These are phyloP conservation scores for Xanthostigma xanthostigma DNA, from an alignment of 2,888 invertebrate genomes.

Conservation along the genomic window DNA sequence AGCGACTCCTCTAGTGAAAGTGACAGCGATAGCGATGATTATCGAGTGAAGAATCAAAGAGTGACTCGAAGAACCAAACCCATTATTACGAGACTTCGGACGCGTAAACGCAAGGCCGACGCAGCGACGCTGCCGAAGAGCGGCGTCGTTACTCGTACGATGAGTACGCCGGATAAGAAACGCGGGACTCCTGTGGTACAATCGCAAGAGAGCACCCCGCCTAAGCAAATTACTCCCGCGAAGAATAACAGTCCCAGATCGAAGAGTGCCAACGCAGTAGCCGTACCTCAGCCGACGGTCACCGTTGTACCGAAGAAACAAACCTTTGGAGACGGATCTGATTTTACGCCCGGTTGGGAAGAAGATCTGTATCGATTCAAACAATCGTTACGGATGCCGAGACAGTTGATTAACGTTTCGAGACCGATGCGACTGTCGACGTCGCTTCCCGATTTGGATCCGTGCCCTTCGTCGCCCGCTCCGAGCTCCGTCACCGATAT, in stretches of 20 bases:
- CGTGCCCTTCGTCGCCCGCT: slow-evolving; percentile 54
- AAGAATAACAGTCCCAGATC: too few species aligned
- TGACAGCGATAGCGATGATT: slow-evolving; percentile 17
- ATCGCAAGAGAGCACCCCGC: too few species aligned
- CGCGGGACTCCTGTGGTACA: too few species aligned
- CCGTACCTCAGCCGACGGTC: too few species aligned
- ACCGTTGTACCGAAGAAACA: slow-evolving; percentile 31
- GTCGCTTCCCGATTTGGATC: slow-evolving; percentile 64
- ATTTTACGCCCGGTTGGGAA: slow-evolving; percentile 68
- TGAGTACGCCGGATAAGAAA: too few species aligned
- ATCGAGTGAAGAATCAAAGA: slow-evolving; percentile 6
- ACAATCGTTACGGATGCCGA: slow-evolving; percentile 66
- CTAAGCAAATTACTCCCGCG: too few species aligned
- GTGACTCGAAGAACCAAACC: too few species aligned
- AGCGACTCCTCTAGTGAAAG: slow-evolving; percentile 14
- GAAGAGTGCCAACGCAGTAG: too few species aligned
- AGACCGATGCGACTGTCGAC: slow-evolving; percentile 57
- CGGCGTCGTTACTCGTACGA: too few species aligned
- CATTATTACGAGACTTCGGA: too few species aligned
- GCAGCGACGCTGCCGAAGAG: too few species aligned
- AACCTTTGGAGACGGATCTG: slow-evolving; percentile 53
- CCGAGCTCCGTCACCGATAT: slow-evolving; percentile 47
- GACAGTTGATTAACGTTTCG: slow-evolving; percentile 64
- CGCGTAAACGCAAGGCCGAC: too few species aligned
- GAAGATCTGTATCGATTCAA: slow-evolving; percentile 67